Evolutionary conservation across 2,797 vertebrate genomes (phyloP), one percentile per base, ranked within the genome.

Genomic region (Galago senegalensis): DNA sequence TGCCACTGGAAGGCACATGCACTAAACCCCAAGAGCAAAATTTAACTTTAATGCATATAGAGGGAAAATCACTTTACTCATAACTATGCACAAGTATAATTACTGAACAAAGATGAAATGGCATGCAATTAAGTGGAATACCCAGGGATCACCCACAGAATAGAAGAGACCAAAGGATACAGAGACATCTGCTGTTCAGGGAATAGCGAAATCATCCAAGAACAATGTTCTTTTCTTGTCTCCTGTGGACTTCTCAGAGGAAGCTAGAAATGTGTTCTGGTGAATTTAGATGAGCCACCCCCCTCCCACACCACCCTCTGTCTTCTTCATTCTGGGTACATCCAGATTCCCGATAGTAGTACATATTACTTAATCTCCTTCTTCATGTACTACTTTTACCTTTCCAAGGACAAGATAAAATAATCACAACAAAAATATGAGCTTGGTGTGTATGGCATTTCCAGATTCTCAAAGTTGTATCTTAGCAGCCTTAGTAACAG

Each of bases 31-130:
- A 93, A 61, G 89, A 96, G 87, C 40, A 88, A 92, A 89, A 96
- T 86, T 89, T 67, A 96, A 83, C 91, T 92, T 94, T 79, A 96
- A 83, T 97, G 69, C 81, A 90, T 61, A 75, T 67, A 56, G 82
- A 95, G 81, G 82, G 94, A 96, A 96, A 96, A 89, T 93, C 82
- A 96, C 63, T 96, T 92, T 73, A 86, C 91, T 93, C 75, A 70
- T 93, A 96, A 97, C 73, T 67, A 60, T 88, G 83, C 88, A 96
- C 67, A 67, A 88, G 79, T 75, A 75, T 92, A 92, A 93, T 97
- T 97, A 94, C 73, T 58, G 82, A 87, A 95, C 61, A 83, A 92
- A 29, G 87, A 89, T 95, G 84, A 95, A 96, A 94, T 93, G 84
- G 34, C 93, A 89, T 75, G 65, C 85, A 88, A 86, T 97, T 96